These are phyloP conservation scores for Caradrina kadenii DNA, from an alignment of 2,888 invertebrate species.

Conservation along the genomic window DNA sequence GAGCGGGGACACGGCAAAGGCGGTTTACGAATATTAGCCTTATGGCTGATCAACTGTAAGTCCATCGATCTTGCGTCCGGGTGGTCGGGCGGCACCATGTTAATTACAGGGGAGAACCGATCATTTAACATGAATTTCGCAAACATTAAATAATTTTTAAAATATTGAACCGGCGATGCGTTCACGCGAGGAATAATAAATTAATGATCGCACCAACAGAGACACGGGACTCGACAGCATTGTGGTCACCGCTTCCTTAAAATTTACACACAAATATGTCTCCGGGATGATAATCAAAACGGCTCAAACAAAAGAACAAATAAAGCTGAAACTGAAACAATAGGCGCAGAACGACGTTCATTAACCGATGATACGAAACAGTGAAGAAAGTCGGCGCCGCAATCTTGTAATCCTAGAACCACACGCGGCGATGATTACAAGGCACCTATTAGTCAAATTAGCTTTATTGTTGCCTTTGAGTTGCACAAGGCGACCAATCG, in stretches of 20 bases:
- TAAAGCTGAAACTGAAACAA: constrained; percentile 83
- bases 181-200: constrained; percentile 86
- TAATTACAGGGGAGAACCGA: constrained; percentile 87
- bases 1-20: constrained; percentile 76
- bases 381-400: constrained; percentile 78
- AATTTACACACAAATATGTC: constrained; percentile 55
- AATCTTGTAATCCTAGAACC: constrained; percentile 88
- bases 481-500: constrained; percentile 86
- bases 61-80: constrained; percentile 83
- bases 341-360: constrained; percentile 83
- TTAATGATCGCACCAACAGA: constrained; percentile 76
- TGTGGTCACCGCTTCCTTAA: constrained; percentile 52
- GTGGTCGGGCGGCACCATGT: constrained; percentile 84
- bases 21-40: constrained; percentile 82
- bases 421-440: constrained; percentile 90
- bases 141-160: constrained; percentile 87
- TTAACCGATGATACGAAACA: constrained; percentile 77
- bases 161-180: constrained; percentile 82
- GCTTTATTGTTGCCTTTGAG: constrained; percentile 88
- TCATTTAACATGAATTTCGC: constrained; percentile 87
- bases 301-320: constrained; percentile 67
- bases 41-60: constrained; percentile 80
- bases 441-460: constrained; percentile 91
- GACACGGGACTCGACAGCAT: constrained; percentile 57
- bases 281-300: constrained; percentile 49